Conservation (phyloP, 2,113 vertebrate species). For the Bubo scandiacus region DNA sequence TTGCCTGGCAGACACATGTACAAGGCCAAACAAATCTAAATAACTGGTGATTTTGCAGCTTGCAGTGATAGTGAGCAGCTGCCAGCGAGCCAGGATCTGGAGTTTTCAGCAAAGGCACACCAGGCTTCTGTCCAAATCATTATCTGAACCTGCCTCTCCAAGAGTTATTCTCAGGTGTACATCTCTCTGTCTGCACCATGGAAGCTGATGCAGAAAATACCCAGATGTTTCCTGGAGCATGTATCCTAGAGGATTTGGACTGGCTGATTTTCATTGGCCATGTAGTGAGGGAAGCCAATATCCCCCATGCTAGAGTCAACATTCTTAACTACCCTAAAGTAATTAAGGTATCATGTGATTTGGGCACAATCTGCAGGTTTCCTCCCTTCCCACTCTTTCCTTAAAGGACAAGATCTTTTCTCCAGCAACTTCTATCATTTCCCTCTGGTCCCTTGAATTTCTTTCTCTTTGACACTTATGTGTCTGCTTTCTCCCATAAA, state of each 20-base stretch:
- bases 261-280: not conserved
- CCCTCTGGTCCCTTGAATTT: not conserved
- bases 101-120: not conserved
- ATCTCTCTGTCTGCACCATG: not conserved
- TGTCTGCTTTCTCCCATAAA: not conserved
- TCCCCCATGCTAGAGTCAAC: not conserved
- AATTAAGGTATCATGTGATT: not conserved
- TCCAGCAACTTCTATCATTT: not conserved
- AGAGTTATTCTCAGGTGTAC: not conserved
- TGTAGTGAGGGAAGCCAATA: not conserved
- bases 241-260: not conserved
- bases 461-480: not conserved
- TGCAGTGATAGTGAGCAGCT: not conserved
- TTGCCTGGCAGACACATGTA: not conserved
- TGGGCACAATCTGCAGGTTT: not conserved
- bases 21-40: not conserved
- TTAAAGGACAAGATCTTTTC: not conserved
- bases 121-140: not conserved
- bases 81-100: not conserved
- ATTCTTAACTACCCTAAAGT: not conserved
- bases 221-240: not conserved
- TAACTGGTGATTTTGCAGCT: not conserved
- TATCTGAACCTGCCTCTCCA: not conserved
- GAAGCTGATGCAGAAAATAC: not conserved
- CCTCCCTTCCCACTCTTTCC: not conserved